These are phyloP conservation scores for Subacronicta megacephala DNA, from an alignment of 2,888 invertebrate genomes.

Conservation along the genomic window DNA sequence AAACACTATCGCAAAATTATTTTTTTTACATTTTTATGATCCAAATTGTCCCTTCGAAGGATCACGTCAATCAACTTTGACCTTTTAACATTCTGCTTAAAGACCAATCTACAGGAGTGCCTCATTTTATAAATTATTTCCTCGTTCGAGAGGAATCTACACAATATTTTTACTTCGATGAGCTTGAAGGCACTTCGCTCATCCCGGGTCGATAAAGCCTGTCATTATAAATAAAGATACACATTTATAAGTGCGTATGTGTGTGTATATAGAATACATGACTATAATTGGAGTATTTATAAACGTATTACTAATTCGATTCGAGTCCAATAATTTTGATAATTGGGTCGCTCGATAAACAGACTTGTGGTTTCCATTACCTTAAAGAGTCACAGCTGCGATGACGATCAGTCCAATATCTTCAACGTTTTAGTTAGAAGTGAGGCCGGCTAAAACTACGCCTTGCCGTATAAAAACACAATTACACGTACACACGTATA, in stretches of 20 bases:
- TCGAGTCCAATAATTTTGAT: too few species aligned
- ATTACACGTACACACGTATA: too few species aligned
- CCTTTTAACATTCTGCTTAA: constrained; percentile 39
- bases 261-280: not conserved
- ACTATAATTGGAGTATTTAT: not conserved
- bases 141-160: constrained; percentile 37
- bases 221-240: constrained; percentile 7
- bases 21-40: constrained; percentile 15
- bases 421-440: too few species aligned
- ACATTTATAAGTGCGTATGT: not conserved
- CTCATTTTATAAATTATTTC: constrained; percentile 56
- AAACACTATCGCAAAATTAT: too few species aligned
- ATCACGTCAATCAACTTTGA: constrained; percentile 43
- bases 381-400: too few species aligned
- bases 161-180: constrained; percentile 33
- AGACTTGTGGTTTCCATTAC: too few species aligned
- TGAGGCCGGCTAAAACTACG: too few species aligned
- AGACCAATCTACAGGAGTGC: constrained; percentile 51
- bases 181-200: constrained; percentile 12
- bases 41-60: constrained; percentile 37
- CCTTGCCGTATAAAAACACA: too few species aligned
- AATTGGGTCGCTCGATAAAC: too few species aligned
- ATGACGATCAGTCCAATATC: too few species aligned
- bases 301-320: too few species aligned
- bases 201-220: constrained; percentile 10